Percentiles rank a stretch among this genome's conserved stretches.
phyloP scores from a whole-genome alignment of 2,797 vertebrate species.

The Typhlichthys eigenmanni region DNA sequence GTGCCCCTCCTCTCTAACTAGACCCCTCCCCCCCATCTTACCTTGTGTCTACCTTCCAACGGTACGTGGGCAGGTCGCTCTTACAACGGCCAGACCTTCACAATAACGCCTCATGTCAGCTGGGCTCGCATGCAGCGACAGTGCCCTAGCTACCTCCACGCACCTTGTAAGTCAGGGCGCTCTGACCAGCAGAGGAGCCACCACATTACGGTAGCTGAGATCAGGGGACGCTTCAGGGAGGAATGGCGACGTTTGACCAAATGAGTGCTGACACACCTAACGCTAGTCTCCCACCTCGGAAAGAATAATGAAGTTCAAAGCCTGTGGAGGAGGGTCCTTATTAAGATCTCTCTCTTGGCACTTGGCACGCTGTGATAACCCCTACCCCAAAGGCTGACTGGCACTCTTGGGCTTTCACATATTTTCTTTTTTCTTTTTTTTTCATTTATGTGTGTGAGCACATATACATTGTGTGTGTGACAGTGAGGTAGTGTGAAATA shows the following conservation, averaged over 20 bases:
- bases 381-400: constrained; percentile 10
- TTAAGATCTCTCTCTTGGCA: constrained; percentile 28
- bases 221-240: constrained; percentile 24
- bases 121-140: constrained; percentile 28
- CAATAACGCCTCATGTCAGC: constrained; percentile 50
- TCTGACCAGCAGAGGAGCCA: constrained; percentile 19
- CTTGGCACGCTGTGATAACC: neutral
- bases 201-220: constrained; percentile 31
- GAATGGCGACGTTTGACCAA: constrained; percentile 4
- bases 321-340: constrained; percentile 12
- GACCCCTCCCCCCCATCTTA: neutral
- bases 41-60: neutral
- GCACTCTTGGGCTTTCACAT: constrained; percentile 24
- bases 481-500: constrained; percentile 1
- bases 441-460: neutral
- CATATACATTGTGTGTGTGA: neutral
- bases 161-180: constrained; percentile 32
- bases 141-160: constrained; percentile 16
- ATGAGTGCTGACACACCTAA: constrained; percentile 35
- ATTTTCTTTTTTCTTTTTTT: constrained; percentile 15
- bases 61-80: constrained; percentile 8
- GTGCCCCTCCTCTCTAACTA: neutral
- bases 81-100: constrained; percentile 32
- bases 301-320: constrained; percentile 40
- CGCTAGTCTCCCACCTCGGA: constrained; percentile 15